Conservation (phyloP, 2,888 invertebrate species). For the Gisinianus flammeolus region DNA sequence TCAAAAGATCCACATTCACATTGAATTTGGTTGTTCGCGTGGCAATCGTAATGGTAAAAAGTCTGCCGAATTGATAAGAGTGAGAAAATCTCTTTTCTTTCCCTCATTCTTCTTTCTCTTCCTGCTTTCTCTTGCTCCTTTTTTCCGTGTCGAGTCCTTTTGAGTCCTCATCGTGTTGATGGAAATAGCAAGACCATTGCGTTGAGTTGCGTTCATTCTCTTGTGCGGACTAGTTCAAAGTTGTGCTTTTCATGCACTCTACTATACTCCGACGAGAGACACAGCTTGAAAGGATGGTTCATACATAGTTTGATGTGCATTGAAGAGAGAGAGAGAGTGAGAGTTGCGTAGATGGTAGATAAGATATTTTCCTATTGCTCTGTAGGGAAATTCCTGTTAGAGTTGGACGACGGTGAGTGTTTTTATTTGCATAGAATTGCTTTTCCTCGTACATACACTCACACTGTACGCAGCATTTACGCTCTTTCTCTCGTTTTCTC, state of each 20-base stretch:
- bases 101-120: neutral
- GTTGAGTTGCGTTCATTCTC: neutral
- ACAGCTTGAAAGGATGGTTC: neutral
- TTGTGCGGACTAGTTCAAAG: neutral
- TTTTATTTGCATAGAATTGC: conserved; percentile 8
- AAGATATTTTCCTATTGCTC: neutral
- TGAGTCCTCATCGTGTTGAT: neutral
- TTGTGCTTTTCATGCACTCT: neutral
- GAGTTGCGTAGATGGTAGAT: neutral
- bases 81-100: neutral
- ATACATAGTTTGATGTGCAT: neutral
- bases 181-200: neutral
- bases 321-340: neutral
- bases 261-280: neutral
- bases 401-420: neutral
- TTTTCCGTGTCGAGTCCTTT: no score
- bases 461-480: neutral
- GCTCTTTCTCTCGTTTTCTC: neutral
- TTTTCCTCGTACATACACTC: neutral
- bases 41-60: neutral
- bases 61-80: neutral
- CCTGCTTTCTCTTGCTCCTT: no score
- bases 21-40: neutral
- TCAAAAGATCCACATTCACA: neutral
- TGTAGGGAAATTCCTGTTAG: neutral